Conservation (phyloP, 2,113 vertebrate genomes). For the Scalopus aquaticus region DNA sequence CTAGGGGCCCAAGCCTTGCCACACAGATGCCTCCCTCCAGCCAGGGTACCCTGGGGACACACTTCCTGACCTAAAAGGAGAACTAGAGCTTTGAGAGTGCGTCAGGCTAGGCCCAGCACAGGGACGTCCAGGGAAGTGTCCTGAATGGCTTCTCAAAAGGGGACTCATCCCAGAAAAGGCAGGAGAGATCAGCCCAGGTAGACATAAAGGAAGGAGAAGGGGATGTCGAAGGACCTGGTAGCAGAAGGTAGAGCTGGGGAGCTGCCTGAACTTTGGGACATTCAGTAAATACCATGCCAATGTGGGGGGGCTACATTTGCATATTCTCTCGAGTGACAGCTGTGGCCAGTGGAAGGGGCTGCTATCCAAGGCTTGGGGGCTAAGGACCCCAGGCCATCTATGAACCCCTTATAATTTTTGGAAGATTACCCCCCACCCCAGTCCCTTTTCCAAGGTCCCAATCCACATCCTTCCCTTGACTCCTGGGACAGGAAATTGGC, state of each 20-base stretch:
- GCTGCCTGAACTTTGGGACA: constrained; percentile 28
- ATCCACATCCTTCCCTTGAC: constrained; percentile 66
- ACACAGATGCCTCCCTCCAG: constrained; percentile 16
- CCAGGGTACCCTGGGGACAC: constrained; percentile 23
- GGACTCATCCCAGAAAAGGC: neutral
- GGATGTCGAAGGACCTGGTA: neutral
- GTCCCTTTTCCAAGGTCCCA: constrained; percentile 36
- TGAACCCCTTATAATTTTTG: constrained; percentile 52
- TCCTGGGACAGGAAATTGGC: constrained; percentile 78
- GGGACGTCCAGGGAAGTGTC: neutral
- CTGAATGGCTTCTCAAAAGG: neutral
- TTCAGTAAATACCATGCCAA: constrained; percentile 69
- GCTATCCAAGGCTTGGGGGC: neutral
- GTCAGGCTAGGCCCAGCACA: neutral
- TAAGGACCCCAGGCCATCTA: constrained; percentile 31
- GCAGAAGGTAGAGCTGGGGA: constrained; percentile 33
- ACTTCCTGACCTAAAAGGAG: neutral
- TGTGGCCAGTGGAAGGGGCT: neutral
- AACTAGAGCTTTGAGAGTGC: neutral
- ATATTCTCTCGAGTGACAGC: constrained; percentile 58
- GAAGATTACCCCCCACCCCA: neutral
- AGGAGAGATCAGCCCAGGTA: neutral
- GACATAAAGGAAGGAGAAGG: neutral
- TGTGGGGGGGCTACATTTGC: neutral
- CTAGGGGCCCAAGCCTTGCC: neutral